Conservation (phyloP, 2,113 vertebrate genomes). For the Sphyrna mokarran region DNA sequence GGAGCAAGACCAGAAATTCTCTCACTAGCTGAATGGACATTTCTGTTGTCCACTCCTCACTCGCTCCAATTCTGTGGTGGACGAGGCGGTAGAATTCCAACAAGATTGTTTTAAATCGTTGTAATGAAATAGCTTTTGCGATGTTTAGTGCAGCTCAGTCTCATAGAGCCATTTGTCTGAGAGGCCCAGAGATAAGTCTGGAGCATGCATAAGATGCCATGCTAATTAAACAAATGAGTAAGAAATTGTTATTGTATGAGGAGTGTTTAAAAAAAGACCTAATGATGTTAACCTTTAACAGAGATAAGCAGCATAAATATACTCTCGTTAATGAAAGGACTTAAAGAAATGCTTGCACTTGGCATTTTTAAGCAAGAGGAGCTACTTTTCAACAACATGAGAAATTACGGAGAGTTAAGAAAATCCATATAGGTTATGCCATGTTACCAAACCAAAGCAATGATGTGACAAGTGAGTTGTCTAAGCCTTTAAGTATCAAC, state of each 20-base stretch:
- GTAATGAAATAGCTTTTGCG: neutral
- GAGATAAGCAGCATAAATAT: neutral
- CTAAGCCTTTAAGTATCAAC: neutral
- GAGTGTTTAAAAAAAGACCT: neutral
- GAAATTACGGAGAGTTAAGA: neutral
- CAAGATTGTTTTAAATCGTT: too few species aligned
- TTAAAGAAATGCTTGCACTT: neutral
- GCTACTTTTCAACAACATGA: neutral
- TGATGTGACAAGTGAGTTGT: neutral
- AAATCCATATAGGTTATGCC: neutral
- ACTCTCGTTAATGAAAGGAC: neutral
- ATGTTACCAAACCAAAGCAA: neutral
- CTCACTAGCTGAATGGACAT: too few species aligned
- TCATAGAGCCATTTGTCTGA: neutral
- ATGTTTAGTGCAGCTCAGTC: neutral
- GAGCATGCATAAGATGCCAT: neutral
- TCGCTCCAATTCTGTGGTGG: too few species aligned
- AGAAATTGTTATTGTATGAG: neutral
- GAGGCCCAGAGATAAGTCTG: constrained; percentile 5
- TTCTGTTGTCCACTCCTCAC: too few species aligned
- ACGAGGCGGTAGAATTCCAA: too few species aligned
- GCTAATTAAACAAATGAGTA: neutral
- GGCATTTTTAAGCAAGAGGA: neutral
- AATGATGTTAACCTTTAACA: constrained; percentile 13
- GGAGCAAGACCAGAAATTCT: too few species aligned